Evolutionary conservation across 2,797 vertebrate species (phyloP), one percentile per base, ranked within the genome.

Genomic region (Botia almorhae): DNA sequence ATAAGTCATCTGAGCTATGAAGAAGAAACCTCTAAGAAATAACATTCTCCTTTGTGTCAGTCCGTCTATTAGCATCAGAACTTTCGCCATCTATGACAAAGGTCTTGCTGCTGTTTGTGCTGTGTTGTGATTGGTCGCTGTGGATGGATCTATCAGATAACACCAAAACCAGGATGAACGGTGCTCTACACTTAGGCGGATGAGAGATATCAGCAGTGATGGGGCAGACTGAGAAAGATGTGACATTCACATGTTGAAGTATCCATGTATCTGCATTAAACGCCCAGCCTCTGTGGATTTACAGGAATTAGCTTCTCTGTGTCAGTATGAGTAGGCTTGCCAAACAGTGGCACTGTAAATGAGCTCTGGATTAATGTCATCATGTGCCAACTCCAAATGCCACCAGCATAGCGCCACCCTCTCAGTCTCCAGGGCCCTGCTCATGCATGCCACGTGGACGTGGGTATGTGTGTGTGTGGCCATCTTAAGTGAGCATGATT

Each of bases 221-320:
- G 87, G 53, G 55, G 56, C 80, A 81, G 72, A 86, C 84, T 82
- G 75, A 75, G 26, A 85, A 76, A 75, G 77, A 89, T 84, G 83
- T 87, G 80, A 87, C 89, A 90, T 92, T 91, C 84, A 89, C 74
- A 85, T 81, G 68, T 64, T 76, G 76, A 86, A 72, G 84, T 83
- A 76, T 78, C 74, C 71, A 74, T 79, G 71, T 81, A 69, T 77
- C 69, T 68, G 58, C n/a, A 73, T 69, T 78, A 78, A 46, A 78
- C n/a, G 13, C 29, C 68, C 80, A 82, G 17, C 63, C 73, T 83
- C 56, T 79, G 70, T n/a, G 33, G 75, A 81, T 83, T 69, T 78
- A 56, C 71, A 60, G 68, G 78, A 82, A 84, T 84, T 78, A 84
- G 74, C 67, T 51, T 68, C 46, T 65, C 53, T 69, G 51, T 71